phyloP scores from a whole-genome alignment of 2,888 invertebrate species.

The Sminthurides aquaticus region DNA sequence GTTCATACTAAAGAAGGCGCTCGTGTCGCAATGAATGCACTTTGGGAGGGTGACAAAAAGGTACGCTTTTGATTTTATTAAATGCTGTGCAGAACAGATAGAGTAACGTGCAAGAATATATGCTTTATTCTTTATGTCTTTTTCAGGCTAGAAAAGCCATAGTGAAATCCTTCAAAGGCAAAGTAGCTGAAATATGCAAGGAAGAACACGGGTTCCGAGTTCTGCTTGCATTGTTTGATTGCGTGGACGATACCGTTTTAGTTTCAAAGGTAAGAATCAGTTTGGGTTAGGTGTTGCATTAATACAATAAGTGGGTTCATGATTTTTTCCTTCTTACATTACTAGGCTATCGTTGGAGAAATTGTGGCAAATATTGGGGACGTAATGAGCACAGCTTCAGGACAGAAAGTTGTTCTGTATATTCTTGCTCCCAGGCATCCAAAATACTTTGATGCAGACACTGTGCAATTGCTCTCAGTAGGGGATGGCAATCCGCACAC shows the following conservation, averaged over 20 bases:
- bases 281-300: neutral
- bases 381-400: constrained; percentile 69
- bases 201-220: constrained; percentile 83
- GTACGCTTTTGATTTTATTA: constrained; percentile 43
- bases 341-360: constrained; percentile 56
- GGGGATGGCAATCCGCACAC: constrained; percentile 64
- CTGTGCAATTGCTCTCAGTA: constrained; percentile 63
- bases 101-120: no score
- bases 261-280: constrained; percentile 63
- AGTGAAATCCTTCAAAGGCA: constrained; percentile 79
- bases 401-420: constrained; percentile 79
- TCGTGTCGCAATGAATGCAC: constrained; percentile 69
- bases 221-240: constrained; percentile 74
- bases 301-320: neutral
- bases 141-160: constrained; percentile 59
- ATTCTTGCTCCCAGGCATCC: constrained; percentile 73
- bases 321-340: constrained; percentile 7
- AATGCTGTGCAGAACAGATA: neutral
- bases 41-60: constrained; percentile 66
- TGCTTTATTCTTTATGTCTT: no score
- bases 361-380: constrained; percentile 60
- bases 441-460: constrained; percentile 72
- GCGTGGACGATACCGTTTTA: constrained; percentile 85
- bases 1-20: constrained; percentile 74
- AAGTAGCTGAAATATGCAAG: constrained; percentile 66